A percentile compares a stretch with the other conserved stretches of the same genome.
Evolutionary conservation across 1,140 invertebrate species (phyloP).

Genomic region (Ptiloglossa arizonensis): DNA sequence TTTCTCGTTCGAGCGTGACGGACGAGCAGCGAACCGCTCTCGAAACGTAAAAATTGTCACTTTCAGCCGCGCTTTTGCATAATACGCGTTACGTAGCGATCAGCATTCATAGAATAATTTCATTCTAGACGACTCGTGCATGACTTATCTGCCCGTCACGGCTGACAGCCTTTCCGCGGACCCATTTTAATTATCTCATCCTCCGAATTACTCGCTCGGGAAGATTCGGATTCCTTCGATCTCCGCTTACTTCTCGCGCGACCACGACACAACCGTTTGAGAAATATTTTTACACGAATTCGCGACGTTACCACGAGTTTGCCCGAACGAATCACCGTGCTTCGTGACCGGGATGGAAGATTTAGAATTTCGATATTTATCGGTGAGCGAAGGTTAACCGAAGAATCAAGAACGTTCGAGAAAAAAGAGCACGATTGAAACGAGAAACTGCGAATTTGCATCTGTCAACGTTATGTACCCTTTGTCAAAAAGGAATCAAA

Average conservation of each 20-base stretch:
- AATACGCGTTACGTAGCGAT: constrained; percentile 70
- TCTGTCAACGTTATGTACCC: too few relatives aligned
- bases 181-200: constrained; percentile 77
- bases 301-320: background rate
- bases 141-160: constrained; percentile 71
- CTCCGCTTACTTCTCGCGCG: constrained; percentile 1
- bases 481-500: too few relatives aligned
- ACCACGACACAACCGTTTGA: constrained; percentile 1
- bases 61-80: constrained; percentile 71
- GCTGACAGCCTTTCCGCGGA: constrained; percentile 71
- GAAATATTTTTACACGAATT: constrained; percentile 25
- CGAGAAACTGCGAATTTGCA: too few relatives aligned
- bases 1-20: constrained; percentile 70
- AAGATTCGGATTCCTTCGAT: constrained; percentile 49
- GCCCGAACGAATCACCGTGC: background rate
- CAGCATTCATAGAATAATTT: constrained; percentile 80
- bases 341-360: too few relatives aligned
- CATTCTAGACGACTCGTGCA: constrained; percentile 60
- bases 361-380: too few relatives aligned
- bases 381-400: too few relatives aligned
- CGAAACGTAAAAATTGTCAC: constrained; percentile 73
- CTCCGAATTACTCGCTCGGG: constrained; percentile 71
- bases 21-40: constrained; percentile 51
- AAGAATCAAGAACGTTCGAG: too few relatives aligned
- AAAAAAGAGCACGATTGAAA: too few relatives aligned